These are phyloP conservation scores for Catharus minimus DNA, from an alignment of 2,113 vertebrate genomes.

Conservation along the genomic window DNA sequence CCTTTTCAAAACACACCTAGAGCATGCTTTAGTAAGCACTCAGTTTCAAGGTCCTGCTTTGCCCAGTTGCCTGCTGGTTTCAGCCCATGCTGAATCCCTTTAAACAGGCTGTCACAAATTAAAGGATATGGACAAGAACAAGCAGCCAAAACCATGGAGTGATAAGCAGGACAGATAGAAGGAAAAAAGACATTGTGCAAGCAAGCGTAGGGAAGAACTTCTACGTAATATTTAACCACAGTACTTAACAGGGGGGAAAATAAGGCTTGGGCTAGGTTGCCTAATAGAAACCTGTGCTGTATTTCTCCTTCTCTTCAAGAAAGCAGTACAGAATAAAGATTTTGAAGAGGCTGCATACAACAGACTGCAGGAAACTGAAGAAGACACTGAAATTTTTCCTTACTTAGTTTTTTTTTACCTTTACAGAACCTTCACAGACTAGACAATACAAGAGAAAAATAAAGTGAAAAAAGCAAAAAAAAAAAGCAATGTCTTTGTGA, in stretches of 20 bases:
- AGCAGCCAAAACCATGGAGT: not conserved
- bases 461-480: not conserved
- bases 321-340: not conserved
- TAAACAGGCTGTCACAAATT: not conserved
- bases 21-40: not conserved
- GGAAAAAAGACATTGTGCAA: not conserved
- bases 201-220: not conserved
- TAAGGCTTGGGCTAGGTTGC: not conserved
- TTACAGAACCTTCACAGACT: not conserved
- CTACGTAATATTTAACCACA: constrained; percentile 27
- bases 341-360: not conserved
- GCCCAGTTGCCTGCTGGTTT: not conserved
- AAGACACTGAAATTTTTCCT: not conserved
- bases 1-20: not conserved
- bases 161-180: not conserved
- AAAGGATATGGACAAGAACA: not conserved
- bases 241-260: not conserved
- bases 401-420: not conserved
- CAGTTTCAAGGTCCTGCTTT: not conserved
- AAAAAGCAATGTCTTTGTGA: not conserved
- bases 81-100: not conserved
- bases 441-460: not conserved
- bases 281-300: not conserved
- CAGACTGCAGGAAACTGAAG: not conserved
- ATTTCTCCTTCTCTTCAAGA: not conserved